Evolutionary conservation across 2,888 invertebrate genomes (phyloP).

Genomic region (Nymphalis polychloros): DNA sequence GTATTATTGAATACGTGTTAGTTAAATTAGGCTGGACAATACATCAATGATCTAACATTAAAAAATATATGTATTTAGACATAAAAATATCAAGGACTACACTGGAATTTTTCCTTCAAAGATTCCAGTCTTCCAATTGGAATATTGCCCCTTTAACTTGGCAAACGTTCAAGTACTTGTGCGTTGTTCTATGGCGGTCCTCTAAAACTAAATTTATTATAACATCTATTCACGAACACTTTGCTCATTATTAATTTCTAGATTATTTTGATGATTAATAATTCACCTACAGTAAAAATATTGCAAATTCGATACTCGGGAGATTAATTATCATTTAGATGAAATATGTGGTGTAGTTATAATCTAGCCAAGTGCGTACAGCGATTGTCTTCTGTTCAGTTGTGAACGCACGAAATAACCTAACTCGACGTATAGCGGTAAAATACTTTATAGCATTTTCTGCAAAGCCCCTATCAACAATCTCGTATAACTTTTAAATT

Average conservation of each 20-base stretch:
- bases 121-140: constrained; percentile 45
- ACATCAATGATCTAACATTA: too few relatives aligned
- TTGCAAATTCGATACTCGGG: neutral
- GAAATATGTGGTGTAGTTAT: too few relatives aligned
- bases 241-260: constrained; percentile 15
- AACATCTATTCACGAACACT: constrained; percentile 35
- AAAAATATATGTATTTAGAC: neutral
- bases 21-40: too few relatives aligned
- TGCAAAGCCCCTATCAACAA: too few relatives aligned
- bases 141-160: constrained; percentile 62
- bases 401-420: too few relatives aligned
- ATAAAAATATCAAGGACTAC: neutral
- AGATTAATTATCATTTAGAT: too few relatives aligned
- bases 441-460: too few relatives aligned
- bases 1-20: too few relatives aligned
- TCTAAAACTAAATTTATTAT: constrained; percentile 57
- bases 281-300: neutral
- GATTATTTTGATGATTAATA: neutral
- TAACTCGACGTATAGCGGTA: too few relatives aligned
- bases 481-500: too few relatives aligned
- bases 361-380: too few relatives aligned
- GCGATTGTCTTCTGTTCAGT: too few relatives aligned
- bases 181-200: constrained; percentile 60
- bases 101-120: constrained; percentile 20
- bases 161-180: constrained; percentile 68